Conservation (phyloP, 2,797 vertebrate species). For the Pipistrellus pygmaeus region DNA sequence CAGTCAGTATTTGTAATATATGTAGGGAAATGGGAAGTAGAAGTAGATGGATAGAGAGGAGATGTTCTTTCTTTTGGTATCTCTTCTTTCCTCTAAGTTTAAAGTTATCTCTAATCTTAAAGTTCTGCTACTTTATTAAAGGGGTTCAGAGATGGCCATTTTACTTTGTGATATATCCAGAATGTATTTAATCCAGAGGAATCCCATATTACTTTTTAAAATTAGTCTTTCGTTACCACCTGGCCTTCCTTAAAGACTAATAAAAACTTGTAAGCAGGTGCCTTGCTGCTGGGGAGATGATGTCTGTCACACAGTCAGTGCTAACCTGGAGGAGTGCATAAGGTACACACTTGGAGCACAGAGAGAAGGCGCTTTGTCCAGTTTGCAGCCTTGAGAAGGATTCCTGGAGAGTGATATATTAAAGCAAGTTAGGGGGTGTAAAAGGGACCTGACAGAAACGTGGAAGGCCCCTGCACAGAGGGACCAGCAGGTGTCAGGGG, state of each 20-base stretch:
- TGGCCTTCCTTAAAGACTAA: not conserved
- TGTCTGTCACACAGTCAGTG: not conserved
- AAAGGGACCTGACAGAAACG: not conserved
- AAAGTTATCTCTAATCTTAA: conserved; percentile 47
- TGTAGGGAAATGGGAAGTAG: not conserved
- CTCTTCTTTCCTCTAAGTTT: not conserved
- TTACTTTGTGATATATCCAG: not conserved
- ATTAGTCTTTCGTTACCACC: not conserved
- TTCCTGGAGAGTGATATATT: not conserved
- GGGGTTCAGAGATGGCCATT: conserved; percentile 15
- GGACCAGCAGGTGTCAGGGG: not conserved
- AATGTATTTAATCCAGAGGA: conserved; percentile 22
- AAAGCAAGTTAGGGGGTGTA: not conserved
- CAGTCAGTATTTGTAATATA: conserved; percentile 15
- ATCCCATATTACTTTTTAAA: not conserved
- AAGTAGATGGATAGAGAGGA: not conserved
- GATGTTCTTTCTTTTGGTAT: conserved; percentile 11
- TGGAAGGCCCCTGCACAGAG: not conserved
- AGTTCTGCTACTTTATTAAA: conserved; percentile 30
- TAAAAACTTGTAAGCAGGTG: not conserved
- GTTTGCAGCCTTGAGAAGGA: not conserved
- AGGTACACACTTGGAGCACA: not conserved
- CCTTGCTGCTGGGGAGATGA: not conserved
- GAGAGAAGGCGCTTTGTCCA: not conserved
- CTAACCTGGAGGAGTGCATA: not conserved